A percentile compares a stretch with the other conserved stretches of the same genome.
phyloP scores from a whole-genome alignment of 2,113 vertebrate genomes.

The Ochotona princeps region DNA sequence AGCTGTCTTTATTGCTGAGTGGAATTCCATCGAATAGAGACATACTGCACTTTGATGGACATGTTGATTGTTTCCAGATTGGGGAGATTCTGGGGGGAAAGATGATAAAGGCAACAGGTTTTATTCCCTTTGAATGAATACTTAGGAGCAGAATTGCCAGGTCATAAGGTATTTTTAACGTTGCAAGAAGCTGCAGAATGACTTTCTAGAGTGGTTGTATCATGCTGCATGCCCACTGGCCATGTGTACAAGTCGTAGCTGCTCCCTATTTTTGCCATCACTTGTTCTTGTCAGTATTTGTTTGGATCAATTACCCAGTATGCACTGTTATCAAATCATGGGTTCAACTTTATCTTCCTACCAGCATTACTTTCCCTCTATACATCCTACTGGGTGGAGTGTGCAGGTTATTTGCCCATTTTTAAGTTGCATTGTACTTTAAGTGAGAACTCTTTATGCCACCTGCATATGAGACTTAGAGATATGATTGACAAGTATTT shows the following conservation, averaged over 20 bases:
- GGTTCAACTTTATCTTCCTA: conserved; percentile 26
- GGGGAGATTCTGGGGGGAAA: background rate
- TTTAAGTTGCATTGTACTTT: background rate
- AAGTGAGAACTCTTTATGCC: background rate
- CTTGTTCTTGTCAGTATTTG: background rate
- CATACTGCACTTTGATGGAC: background rate
- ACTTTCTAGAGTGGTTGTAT: background rate
- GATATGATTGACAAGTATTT: background rate
- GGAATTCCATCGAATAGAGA: background rate
- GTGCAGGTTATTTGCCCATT: background rate
- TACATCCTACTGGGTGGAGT: background rate
- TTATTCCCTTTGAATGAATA: background rate
- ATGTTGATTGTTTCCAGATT: background rate
- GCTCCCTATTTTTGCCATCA: background rate
- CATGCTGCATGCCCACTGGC: background rate
- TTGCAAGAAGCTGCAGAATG: background rate
- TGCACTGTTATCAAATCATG: background rate
- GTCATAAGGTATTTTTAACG: background rate
- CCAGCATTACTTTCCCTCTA: background rate
- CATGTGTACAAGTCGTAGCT: background rate
- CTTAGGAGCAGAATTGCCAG: background rate
- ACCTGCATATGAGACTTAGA: background rate
- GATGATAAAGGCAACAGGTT: background rate
- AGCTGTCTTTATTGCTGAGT: background rate
- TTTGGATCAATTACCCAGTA: background rate